phyloP scores from a whole-genome alignment of 2,113 vertebrate genomes.

The Ophiodon elongatus region DNA sequence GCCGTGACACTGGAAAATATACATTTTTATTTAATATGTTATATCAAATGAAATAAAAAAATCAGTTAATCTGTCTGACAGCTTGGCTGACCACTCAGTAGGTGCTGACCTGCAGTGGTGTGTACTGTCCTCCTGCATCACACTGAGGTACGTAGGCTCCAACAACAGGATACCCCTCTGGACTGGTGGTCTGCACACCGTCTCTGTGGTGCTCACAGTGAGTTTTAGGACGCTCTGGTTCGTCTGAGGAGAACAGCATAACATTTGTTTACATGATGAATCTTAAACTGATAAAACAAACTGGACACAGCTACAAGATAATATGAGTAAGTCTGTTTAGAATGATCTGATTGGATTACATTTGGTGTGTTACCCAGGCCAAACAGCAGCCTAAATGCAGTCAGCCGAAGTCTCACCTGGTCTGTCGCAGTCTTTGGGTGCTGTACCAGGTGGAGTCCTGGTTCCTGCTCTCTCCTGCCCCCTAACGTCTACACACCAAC shows the following conservation, averaged over 20 bases:
- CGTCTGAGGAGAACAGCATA: slow-evolving; percentile 1
- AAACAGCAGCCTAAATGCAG: background rate
- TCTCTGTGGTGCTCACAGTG: slow-evolving; percentile 84
- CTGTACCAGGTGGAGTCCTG: slow-evolving; percentile 75
- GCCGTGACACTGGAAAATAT: slow-evolving; percentile 83
- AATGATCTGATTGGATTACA: background rate
- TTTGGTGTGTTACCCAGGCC: background rate
- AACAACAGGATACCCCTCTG: slow-evolving; percentile 6
- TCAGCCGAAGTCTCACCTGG: slow-evolving; percentile 77
- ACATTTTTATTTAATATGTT: background rate
- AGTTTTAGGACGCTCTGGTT: slow-evolving; percentile 56
- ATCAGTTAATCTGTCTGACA: background rate
- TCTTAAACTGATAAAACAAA: background rate
- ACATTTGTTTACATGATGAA: too few species aligned
- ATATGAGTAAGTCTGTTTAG: background rate
- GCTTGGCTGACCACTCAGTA: background rate
- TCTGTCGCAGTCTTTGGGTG: slow-evolving; percentile 69
- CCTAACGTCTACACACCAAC: slow-evolving; percentile 87
- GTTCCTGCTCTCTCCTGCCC: slow-evolving; percentile 88
- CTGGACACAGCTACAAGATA: background rate
- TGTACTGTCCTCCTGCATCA: slow-evolving; percentile 81
- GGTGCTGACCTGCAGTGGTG: slow-evolving; percentile 75
- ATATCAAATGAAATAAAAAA: background rate
- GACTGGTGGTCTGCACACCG: slow-evolving; percentile 48
- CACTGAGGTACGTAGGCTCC: slow-evolving; percentile 87